Base-by-base conservation (phyloP, 2,113 vertebrate genomes). In the Heliornis fulica region DNA sequence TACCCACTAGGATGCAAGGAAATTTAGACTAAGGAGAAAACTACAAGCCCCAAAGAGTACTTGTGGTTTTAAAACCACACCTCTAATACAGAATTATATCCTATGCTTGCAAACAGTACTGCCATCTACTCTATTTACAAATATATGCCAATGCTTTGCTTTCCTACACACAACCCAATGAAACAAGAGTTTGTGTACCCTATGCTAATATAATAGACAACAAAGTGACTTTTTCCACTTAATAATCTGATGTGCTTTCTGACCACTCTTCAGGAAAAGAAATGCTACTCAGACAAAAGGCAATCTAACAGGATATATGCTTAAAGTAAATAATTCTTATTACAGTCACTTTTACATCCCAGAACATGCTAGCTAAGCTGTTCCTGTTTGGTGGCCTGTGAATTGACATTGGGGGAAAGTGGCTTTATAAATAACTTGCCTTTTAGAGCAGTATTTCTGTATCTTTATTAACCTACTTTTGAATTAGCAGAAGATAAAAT, bases 391-490 rank as follows among this genome's bases (percentile, higher is more conserved):
- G 68, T 26, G 71, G 59, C 83, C 85, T 78, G 46, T 45, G 41
- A 87, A 59, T 60, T 89, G 83, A 90, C 86, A 78, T 4, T 75
- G 69, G 45, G 46, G n/a, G 23, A 74, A 82, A 93, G 76, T 21
- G n/a, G 25, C 40, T 89, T 94, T 95, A 94, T 89, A 95, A 94
- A 92, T 95, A 90, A 60, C 79, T 36, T 48, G 13, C 0, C 0
- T 75, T 84, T 83, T 59, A 90, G 88, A 93, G 45, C 48, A 43
- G 50, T 86, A 87, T 86, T 96, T 95, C 71, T 2, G 0, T 40
- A 56, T 3, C 89, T 86, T 90, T 87, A 96, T 96, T 96, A 96
- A 90, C 90, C 96, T 89, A 94, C 43, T 94, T 97, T 38, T 64
- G 85, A 95, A 94, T 71, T 64, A 90, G 75, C 32, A 46, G 43